Evolutionary conservation across 1,140 invertebrate genomes (phyloP), one percentile per base, ranked within the genome.

Genomic region (Drosophila suzukii): DNA sequence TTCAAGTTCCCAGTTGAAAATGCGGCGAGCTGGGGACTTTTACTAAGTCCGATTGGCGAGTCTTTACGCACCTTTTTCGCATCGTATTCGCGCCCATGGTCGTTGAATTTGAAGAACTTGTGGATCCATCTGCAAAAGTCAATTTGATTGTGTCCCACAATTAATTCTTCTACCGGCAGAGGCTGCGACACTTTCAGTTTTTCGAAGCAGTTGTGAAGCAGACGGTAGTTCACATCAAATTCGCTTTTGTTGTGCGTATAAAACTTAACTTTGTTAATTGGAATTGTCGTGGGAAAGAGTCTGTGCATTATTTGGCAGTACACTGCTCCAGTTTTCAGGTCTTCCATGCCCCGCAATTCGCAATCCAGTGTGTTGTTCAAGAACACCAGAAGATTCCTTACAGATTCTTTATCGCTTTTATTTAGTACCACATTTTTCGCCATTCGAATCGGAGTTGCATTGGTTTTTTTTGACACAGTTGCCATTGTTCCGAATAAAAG

Each of bases 261-360:
- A 12, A 51, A 51, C 49, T 17, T 51, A n/a, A 51, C 49, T 34
- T 51, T 51, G 0, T 34, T 8, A n/a, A 51, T 51, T 11, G 8
- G 30, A 5, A 51, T 51, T 2, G 30, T 4, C 8, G n/a, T 15
- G 27, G 49, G 49, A 8, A 32, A 51, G n/a, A 51, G 49, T 30
- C 30, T 51, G n/a, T 51, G 49, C 30, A 51, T 51, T 4, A 51
- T 13, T 11, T 51, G 49, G n/a, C 49, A 51, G 30, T 51, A 51
- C 6, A 51, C 49, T 34, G 49, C 49, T n/a, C 49, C 49, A 0
- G 49, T 51, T 17, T 51, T 51, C 0, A 51, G 27, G n/a, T 51
- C 49, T 0, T 34, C 49, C 30, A 51, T 17, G 49, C 30, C 2
- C 5, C 30, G 30, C n/a, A 51, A 34, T 5, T 51, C 30, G n/a